Evolutionary conservation across 2,113 vertebrate genomes (phyloP), one percentile per base, ranked within the genome.

Genomic region (Syngnathus scovelli): DNA sequence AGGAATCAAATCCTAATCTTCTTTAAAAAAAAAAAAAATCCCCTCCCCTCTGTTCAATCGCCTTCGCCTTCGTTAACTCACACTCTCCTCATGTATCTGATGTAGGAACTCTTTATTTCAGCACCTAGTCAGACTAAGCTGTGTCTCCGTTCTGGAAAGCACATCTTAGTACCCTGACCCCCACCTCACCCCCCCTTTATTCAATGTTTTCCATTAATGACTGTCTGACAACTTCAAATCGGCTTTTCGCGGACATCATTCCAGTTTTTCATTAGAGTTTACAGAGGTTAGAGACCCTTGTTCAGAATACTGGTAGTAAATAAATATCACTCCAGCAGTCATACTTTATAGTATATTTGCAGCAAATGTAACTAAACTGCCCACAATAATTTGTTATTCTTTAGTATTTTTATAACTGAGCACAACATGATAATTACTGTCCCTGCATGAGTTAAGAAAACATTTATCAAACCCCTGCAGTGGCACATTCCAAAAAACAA

Each of bases 121-220:
- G 69, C 81, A 71, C 39, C 74, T 75, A 71, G 81, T 76, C 85
- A 75, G 55, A 75, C 75, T 86, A 87, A 89, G 80, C 86, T 73
- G 75, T 83, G 80, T 77, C 78, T 87, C 71, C 82, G 83, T 84
- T 75, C 82, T 87, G 71, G 76, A 86, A 87, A 90, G 82, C 85
- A 76, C 64, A 68, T 83, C 77, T 86, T 83, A 86, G 72, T 61
- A 67, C 63, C 68, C 63, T 23, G 71, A 73, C 61, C 68, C 78
- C 60, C 37, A 81, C 86, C 71, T 64, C 58, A 44, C 76, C 69
- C 69, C 78, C 68, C 75, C 68, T 84, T 86, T 72, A 88, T 84
- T 88, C 81, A 84, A 75, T 78, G 77, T 88, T 83, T 83, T 87
- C 84, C 84, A 87, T 87, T 83, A 86, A 86, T 79, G 76, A 83